A percentile compares a stretch with the other conserved stretches of the same genome.
Evolutionary conservation across 2,888 invertebrate genomes (phyloP).

Genomic region (Eudasyphora cyanicolor): DNA sequence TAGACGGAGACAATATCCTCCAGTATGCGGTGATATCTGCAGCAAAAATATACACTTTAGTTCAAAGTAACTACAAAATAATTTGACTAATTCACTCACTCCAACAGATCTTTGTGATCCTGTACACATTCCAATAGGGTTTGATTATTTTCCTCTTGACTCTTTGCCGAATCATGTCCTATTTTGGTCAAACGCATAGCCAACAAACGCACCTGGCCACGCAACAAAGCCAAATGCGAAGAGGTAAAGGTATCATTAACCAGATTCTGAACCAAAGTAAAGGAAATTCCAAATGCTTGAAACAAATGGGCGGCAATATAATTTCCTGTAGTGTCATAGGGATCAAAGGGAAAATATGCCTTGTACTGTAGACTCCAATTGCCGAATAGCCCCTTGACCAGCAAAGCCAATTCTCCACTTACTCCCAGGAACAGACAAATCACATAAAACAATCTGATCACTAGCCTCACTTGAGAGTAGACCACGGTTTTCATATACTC

Average conservation of each 20-base stretch:
- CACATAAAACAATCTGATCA: not conserved
- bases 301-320: conserved; percentile 51
- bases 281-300: conserved; percentile 44
- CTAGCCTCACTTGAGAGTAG: not conserved
- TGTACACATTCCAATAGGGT: conserved; percentile 50
- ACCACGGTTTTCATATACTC: conserved; percentile 12
- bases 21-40: conserved; percentile 21
- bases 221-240: conserved; percentile 44
- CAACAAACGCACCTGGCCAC: conserved; percentile 57
- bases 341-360: conserved; percentile 59
- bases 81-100: conserved; percentile 51
- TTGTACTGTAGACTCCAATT: conserved; percentile 60
- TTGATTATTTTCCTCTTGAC: conserved; percentile 25
- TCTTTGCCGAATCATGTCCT: conserved; percentile 24
- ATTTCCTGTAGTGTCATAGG: not conserved
- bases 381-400: conserved; percentile 31
- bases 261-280: conserved; percentile 46
- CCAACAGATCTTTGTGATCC: conserved; percentile 54
- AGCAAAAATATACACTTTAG: too few species aligned
- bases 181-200: conserved; percentile 51
- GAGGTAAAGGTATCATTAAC: conserved; percentile 52
- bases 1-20: conserved; percentile 20
- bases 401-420: conserved; percentile 46
- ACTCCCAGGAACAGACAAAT: conserved; percentile 25
- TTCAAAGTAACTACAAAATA: not conserved